These are phyloP conservation scores for Nematostella vectensis DNA, from an alignment of 92 coral and sea anemone species.

Conservation along the genomic window DNA sequence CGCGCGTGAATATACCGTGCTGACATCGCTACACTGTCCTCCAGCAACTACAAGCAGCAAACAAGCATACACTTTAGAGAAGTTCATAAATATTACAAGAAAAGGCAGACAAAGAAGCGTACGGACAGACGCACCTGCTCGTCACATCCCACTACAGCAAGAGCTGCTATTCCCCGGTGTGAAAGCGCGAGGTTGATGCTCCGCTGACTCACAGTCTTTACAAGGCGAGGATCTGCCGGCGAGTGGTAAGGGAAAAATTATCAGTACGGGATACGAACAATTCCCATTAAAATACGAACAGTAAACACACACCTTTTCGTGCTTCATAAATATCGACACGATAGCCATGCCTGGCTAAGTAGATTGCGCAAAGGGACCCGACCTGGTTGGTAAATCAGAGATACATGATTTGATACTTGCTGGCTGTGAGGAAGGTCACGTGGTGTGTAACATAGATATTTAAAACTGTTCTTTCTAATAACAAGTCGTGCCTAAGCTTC, in stretches of 20 bases:
- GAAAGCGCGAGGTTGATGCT: conserved; percentile 30
- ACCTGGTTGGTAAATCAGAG: no score
- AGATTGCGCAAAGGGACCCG: conserved; percentile 21
- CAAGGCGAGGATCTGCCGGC: neutral
- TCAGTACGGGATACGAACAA: no score
- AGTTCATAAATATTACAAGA: no score
- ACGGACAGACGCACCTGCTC: neutral
- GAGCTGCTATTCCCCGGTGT: conserved; percentile 19
- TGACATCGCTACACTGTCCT: neutral
- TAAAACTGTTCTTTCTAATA: no score
- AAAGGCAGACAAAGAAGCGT: no score
- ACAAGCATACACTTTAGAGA: conserved; percentile 9
- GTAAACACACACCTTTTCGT: conserved; percentile 6
- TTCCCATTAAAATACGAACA: no score
- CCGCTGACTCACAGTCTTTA: neutral
- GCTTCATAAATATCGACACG: conserved; percentile 25
- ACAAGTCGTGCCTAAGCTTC: no score
- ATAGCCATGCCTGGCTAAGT: conserved; percentile 20
- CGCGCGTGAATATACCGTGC: neutral
- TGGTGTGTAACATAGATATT: no score
- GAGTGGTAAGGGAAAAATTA: neutral
- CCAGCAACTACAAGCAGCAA: neutral
- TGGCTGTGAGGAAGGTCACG: no score
- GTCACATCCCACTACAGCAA: conserved; percentile 13
- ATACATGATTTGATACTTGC: no score